Evolutionary conservation across 92 coral and sea anemone species (phyloP).

Genomic region (Ricordea florida): DNA sequence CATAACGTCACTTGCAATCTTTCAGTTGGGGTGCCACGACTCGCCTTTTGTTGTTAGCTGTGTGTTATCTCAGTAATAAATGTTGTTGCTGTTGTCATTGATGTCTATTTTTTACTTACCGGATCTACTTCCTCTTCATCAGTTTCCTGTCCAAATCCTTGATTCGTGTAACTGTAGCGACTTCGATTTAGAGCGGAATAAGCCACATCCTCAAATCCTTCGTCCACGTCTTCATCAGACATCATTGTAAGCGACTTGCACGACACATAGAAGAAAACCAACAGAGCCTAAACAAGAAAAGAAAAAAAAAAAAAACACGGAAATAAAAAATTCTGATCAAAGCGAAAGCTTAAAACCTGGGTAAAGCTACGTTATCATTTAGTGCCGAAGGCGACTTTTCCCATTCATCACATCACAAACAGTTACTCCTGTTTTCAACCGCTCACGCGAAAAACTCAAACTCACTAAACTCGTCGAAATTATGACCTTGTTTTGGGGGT

Average conservation of each 20-base stretch:
- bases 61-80: no score
- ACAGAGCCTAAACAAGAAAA: slow-evolving; percentile 25
- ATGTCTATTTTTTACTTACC: slow-evolving; percentile 1
- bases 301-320: neutral
- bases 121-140: neutral
- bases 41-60: neutral
- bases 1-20: no score
- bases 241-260: neutral
- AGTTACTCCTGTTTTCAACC: no score
- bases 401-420: no score
- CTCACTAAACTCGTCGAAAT: no score
- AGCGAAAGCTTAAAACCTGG: no score
- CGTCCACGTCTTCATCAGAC: slow-evolving; percentile 36
- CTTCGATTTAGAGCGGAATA: slow-evolving; percentile 3
- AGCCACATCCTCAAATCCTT: slow-evolving; percentile 61
- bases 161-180: slow-evolving; percentile 9
- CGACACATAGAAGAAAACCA: slow-evolving; percentile 28
- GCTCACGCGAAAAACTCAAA: no score
- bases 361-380: no score
- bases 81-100: no score
- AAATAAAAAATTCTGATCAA: slow-evolving; percentile 15
- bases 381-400: no score
- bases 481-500: no score
- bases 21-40: no score
- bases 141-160: slow-evolving; percentile 9